Percentiles rank a stretch among this genome's conserved stretches.
These are phyloP conservation scores for Myopa tessellatipennis DNA, from an alignment of 2,888 invertebrate species.

Conservation along the genomic window DNA sequence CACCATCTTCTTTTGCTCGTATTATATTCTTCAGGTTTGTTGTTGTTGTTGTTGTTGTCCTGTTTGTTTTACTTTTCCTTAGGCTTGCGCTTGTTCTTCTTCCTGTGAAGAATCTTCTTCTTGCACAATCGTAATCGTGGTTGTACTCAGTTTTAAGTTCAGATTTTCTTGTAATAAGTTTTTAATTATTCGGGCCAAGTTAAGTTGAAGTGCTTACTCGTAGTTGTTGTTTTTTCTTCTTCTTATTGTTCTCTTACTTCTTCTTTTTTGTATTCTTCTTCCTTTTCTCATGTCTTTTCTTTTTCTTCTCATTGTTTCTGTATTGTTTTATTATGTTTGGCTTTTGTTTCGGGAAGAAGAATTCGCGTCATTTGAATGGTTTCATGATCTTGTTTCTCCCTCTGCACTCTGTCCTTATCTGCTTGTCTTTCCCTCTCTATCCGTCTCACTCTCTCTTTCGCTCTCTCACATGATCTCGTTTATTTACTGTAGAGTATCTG, in stretches of 20 bases:
- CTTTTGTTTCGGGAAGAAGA: neutral
- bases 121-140: neutral
- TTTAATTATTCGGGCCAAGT: conserved; percentile 37
- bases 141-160: neutral
- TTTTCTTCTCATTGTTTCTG: neutral
- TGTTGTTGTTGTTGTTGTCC: neutral
- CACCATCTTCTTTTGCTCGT: neutral
- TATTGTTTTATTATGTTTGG: neutral
- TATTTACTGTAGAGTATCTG: neutral
- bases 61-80: neutral
- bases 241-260: neutral
- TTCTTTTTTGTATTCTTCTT: neutral
- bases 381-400: conserved; percentile 3
- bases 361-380: conserved; percentile 25
- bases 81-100: neutral
- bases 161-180: conserved; percentile 34
- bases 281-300: neutral
- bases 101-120: neutral
- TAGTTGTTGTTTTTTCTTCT: conserved; percentile 5
- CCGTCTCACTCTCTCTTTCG: neutral
- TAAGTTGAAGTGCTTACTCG: neutral
- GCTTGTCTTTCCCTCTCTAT: neutral
- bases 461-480: neutral
- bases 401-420: neutral
- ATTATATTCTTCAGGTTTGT: neutral